Percentiles rank a stretch among this genome's conserved stretches.
Evolutionary conservation across 2,797 vertebrate genomes (phyloP).

Genomic region (Semaprochilodus insignis): DNA sequence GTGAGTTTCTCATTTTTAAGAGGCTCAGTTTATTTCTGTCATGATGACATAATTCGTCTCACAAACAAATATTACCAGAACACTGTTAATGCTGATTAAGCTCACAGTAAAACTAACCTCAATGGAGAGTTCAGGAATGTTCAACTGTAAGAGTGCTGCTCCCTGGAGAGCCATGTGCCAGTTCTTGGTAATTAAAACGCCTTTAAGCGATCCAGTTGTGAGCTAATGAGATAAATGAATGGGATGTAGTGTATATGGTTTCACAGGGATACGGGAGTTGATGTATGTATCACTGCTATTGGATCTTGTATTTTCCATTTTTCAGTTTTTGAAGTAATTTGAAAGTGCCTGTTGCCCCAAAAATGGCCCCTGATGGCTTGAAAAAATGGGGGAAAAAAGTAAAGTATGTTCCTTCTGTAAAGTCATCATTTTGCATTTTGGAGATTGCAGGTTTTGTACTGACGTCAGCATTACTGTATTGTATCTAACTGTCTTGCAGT

Average conservation of each 20-base stretch:
- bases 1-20: not conserved
- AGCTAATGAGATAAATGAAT: constrained; percentile 36
- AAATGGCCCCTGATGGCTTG: too few relatives aligned
- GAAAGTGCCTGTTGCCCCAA: too few relatives aligned
- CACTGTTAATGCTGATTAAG: not conserved
- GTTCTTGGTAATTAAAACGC: constrained; percentile 24
- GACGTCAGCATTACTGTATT: too few relatives aligned
- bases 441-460: too few relatives aligned
- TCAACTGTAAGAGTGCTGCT: not conserved
- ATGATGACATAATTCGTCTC: not conserved
- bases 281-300: too few relatives aligned
- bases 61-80: not conserved
- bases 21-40: not conserved
- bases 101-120: not conserved
- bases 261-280: not conserved
- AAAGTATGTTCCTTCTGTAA: too few relatives aligned
- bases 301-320: too few relatives aligned
- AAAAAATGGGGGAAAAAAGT: too few relatives aligned
- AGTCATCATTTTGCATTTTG: too few relatives aligned
- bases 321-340: too few relatives aligned
- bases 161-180: not conserved
- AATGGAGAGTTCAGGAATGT: not conserved
- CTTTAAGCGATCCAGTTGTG: constrained; percentile 5
- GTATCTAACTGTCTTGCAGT: too few relatives aligned
- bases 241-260: not conserved